Conservation (phyloP, 2,797 vertebrate genomes). For the Galagoides demidoff region DNA sequence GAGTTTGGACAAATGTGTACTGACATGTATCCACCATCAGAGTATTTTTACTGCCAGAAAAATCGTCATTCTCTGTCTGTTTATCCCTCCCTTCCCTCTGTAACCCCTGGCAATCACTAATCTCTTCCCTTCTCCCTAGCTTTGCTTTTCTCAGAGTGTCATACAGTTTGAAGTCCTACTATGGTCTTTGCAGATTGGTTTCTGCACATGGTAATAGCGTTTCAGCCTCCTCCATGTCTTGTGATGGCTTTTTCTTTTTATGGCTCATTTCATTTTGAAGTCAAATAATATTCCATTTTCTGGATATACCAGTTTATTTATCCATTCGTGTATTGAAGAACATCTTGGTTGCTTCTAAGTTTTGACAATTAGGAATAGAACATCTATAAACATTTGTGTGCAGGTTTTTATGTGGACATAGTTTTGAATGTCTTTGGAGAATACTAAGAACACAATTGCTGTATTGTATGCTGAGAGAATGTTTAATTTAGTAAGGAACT, state of each 20-base stretch:
- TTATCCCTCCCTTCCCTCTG: too few species aligned
- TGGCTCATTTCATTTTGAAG: not conserved
- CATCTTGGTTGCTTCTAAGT: not conserved
- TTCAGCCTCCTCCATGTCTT: not conserved
- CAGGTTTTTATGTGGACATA: not conserved
- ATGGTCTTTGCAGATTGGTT: not conserved
- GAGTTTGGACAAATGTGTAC: not conserved
- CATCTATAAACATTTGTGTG: not conserved
- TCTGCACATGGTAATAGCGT: not conserved
- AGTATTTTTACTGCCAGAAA: not conserved
- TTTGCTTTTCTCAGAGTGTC: not conserved
- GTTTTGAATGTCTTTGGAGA: not conserved
- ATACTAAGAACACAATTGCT: not conserved
- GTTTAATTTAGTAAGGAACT: not conserved
- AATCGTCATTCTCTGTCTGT: not conserved
- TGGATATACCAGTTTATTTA: not conserved
- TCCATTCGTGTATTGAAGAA: not conserved
- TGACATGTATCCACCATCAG: not conserved
- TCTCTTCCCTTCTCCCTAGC: not conserved
- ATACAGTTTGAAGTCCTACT: not conserved
- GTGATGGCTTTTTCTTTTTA: not conserved
- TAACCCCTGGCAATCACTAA: not conserved
- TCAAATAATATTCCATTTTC: not conserved
- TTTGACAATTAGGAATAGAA: not conserved
- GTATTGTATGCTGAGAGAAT: not conserved